A percentile compares a stretch with the other conserved stretches of the same genome.
phyloP scores from a whole-genome alignment of 2,113 vertebrate species.

The Pelodiscus sinensis region DNA sequence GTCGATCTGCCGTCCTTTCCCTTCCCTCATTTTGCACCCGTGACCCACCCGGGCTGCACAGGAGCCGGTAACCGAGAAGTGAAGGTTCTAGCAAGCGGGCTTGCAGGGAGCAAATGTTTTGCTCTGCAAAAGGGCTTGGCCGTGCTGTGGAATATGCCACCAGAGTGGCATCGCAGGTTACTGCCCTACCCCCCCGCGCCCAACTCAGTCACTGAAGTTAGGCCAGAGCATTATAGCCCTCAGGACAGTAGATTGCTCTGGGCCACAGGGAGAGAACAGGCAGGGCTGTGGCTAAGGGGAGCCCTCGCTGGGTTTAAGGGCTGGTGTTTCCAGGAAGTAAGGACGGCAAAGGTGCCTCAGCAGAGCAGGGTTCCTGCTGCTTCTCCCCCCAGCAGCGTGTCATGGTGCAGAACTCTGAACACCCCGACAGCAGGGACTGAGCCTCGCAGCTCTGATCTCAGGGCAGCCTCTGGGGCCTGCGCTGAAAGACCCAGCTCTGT shows the following conservation, averaged over 20 bases:
- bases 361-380: not conserved
- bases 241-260: not conserved
- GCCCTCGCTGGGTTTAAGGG: not conserved
- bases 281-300: not conserved
- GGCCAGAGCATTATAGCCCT: not conserved
- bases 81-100: too few relatives aligned
- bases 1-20: not conserved
- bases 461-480: not conserved
- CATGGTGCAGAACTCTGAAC: not conserved
- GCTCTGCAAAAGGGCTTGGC: not conserved
- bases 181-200: not conserved
- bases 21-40: not conserved
- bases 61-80: not conserved
- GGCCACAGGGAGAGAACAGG: too few relatives aligned
- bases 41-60: not conserved
- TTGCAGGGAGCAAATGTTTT: not conserved
- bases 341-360: not conserved
- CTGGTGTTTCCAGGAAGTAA: accelerated
- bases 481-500: not conserved
- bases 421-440: not conserved
- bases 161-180: not conserved
- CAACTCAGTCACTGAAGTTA: not conserved
- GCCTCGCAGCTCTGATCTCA: not conserved
- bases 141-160: not conserved
- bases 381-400: not conserved